A percentile compares a stretch with the other conserved stretches of the same genome.
Conservation (phyloP, 2,888 invertebrate species). For the Dicycla oo region DNA sequence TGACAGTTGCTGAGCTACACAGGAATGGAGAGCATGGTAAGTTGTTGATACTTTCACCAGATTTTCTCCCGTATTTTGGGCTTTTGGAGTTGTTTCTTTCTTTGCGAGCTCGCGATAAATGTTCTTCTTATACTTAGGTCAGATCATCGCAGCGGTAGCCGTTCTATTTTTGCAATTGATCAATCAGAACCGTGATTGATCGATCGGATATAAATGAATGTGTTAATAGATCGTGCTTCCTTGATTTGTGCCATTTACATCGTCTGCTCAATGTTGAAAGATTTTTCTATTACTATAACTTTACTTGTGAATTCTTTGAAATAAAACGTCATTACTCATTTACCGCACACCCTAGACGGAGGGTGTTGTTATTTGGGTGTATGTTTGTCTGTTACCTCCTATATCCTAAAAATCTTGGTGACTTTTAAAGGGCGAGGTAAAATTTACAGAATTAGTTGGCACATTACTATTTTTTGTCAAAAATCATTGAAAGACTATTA, state of each 20-base stretch:
- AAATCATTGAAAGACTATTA: not conserved
- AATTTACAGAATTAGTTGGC: too few relatives aligned
- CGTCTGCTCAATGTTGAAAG: not conserved
- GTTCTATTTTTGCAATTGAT: conserved; percentile 14
- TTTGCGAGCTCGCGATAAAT: not conserved
- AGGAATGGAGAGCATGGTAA: conserved; percentile 71
- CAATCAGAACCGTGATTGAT: not conserved
- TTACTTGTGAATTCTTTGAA: not conserved
- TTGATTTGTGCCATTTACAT: conserved; percentile 1
- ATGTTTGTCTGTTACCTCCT: not conserved
- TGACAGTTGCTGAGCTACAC: conserved; percentile 71
- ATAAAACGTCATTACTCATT: not conserved
- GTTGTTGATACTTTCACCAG: not conserved
- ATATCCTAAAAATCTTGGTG: not conserved
- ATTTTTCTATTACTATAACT: not conserved
- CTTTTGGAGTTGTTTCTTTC: not conserved
- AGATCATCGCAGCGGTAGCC: not conserved
- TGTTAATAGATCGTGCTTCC: conserved; percentile 6
- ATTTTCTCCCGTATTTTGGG: too few relatives aligned
- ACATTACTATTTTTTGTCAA: too few relatives aligned
- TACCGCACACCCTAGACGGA: too few relatives aligned
- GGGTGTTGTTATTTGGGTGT: too few relatives aligned
- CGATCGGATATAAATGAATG: not conserved
- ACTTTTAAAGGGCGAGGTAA: not conserved
- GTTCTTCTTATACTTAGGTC: not conserved